Evolutionary conservation across 2,888 invertebrate species (phyloP).

Genomic region (Auanema sp.): DNA sequence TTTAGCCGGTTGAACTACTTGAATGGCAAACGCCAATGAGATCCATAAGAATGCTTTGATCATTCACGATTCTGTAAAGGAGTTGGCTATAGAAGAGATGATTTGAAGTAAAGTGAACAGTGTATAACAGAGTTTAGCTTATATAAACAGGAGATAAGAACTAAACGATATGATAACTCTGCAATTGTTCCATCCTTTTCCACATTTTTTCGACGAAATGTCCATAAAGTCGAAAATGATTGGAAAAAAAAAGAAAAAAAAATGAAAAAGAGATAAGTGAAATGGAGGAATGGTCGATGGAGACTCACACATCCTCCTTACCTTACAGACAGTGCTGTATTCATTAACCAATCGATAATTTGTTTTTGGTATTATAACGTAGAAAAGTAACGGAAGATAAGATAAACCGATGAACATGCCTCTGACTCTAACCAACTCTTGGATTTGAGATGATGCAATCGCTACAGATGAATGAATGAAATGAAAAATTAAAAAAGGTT

Average conservation of each 20-base stretch:
- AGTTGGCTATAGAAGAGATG: not conserved
- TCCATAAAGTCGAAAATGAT: not conserved
- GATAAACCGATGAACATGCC: too few species aligned
- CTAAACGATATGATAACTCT: constrained; percentile 1
- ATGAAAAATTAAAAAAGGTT: too few species aligned
- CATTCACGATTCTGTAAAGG: constrained; percentile 4
- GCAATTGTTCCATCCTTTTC: constrained; percentile 1
- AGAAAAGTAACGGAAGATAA: too few species aligned
- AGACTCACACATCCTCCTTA: too few species aligned
- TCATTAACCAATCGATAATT: too few species aligned
- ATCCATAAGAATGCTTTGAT: constrained; percentile 3
- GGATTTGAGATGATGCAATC: too few species aligned
- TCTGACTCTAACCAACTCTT: too few species aligned
- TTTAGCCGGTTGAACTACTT: constrained; percentile 7
- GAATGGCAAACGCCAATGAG: constrained; percentile 1
- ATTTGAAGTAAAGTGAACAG: constrained; percentile 1
- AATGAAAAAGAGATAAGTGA: not conserved
- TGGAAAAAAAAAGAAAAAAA: not conserved
- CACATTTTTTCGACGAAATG: constrained; percentile 3
- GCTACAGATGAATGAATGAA: too few species aligned
- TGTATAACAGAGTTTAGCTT: not conserved
- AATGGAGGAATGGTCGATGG: not conserved
- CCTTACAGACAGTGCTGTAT: too few species aligned
- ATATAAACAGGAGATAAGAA: not conserved
- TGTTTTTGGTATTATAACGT: too few species aligned